A percentile compares a stretch with the other conserved stretches of the same genome.
Evolutionary conservation across 2,797 vertebrate species (phyloP).

Genomic region (Acomys russatus): DNA sequence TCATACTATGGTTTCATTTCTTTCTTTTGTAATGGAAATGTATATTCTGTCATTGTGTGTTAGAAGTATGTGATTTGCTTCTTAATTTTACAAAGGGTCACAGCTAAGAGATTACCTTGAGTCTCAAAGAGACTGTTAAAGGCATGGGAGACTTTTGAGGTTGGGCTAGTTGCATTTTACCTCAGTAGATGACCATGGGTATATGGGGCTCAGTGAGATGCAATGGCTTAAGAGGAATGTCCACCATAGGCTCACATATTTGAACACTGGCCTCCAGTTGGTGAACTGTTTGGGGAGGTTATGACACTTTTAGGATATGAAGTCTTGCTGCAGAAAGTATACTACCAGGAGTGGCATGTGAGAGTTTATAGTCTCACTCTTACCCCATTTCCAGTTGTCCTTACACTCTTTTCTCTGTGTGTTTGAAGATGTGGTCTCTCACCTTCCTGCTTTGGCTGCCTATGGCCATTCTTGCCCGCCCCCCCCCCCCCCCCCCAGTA

Average conservation of each 20-base stretch:
- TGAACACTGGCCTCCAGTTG: not conserved
- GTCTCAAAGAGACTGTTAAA: too few relatives aligned
- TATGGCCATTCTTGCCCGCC: slow-evolving; percentile 36
- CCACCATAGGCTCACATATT: not conserved
- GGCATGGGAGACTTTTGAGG: not conserved
- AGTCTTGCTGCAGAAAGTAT: not conserved
- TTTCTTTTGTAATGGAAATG: not conserved
- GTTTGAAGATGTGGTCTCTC: not conserved
- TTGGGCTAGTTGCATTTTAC: not conserved
- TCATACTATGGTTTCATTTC: not conserved
- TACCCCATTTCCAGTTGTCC: not conserved
- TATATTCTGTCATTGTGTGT: not conserved
- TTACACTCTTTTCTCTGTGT: not conserved
- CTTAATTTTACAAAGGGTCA: not conserved
- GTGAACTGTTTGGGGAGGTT: not conserved
- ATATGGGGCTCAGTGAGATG: not conserved
- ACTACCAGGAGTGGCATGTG: not conserved
- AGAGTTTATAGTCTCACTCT: not conserved
- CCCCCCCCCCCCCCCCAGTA: too few relatives aligned
- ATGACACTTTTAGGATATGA: not conserved
- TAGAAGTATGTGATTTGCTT: not conserved
- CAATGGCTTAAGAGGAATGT: not conserved
- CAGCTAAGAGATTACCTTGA: not conserved
- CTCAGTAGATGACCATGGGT: not conserved
- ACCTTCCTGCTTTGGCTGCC: slow-evolving; percentile 27